Conservation (phyloP, 2,888 invertebrate species). For the Drosophila eohydei region DNA sequence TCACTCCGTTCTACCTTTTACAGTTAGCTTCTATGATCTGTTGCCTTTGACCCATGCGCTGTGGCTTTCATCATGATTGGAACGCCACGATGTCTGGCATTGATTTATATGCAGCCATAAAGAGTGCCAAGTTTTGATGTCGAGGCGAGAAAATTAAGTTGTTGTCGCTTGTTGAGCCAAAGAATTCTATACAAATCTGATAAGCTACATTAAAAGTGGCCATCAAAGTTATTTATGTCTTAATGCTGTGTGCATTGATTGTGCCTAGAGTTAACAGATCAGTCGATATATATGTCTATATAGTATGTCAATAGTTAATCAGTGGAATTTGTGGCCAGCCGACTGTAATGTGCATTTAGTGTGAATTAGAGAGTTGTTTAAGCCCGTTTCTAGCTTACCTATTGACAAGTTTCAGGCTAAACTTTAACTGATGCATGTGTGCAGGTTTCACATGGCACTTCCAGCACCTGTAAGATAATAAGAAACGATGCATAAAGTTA, state of each 20-base stretch:
- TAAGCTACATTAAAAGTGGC: constrained; percentile 64
- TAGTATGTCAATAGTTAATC: constrained; percentile 55
- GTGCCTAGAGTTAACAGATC: constrained; percentile 65
- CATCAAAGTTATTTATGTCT: constrained; percentile 73
- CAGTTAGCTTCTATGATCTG: constrained; percentile 70
- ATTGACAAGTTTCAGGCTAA: constrained; percentile 1
- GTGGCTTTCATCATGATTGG: constrained; percentile 68
- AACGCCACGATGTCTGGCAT: constrained; percentile 50
- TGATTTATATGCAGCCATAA: constrained; percentile 71
- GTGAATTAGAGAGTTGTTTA: constrained; percentile 17
- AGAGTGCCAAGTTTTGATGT: constrained; percentile 60
- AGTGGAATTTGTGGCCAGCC: constrained; percentile 19
- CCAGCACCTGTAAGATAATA: constrained; percentile 4
- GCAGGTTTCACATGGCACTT: not conserved
- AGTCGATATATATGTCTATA: constrained; percentile 13
- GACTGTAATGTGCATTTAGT: constrained; percentile 6
- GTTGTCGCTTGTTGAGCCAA: constrained; percentile 49
- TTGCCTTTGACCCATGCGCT: constrained; percentile 70
- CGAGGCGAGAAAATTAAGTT: constrained; percentile 79
- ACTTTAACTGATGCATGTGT: not conserved
- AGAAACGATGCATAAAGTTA: not conserved
- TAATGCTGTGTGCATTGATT: constrained; percentile 51
- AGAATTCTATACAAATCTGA: constrained; percentile 51
- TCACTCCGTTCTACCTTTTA: constrained; percentile 31
- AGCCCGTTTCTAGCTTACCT: constrained; percentile 11